Percentiles rank a stretch among this genome's conserved stretches.
Evolutionary conservation across 2,113 vertebrate species (phyloP).

Genomic region (Neodontobutis hainanensis): DNA sequence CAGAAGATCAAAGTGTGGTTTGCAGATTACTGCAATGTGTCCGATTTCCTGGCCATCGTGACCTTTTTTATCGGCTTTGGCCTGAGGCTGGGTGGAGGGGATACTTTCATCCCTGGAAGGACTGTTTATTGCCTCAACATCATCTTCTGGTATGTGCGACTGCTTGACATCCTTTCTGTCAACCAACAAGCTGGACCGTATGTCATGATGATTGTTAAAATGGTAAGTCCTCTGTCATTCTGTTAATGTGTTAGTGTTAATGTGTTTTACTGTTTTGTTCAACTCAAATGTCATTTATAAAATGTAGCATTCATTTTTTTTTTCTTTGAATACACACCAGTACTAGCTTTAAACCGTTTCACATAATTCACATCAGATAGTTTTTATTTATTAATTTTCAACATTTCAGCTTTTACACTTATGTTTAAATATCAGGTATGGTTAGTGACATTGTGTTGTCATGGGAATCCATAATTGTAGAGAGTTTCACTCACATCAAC

Average conservation of each 20-base stretch:
- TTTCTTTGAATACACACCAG: too few species aligned
- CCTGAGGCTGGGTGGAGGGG: slow-evolving; percentile 85
- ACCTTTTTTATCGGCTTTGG: slow-evolving; percentile 95
- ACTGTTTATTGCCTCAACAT: slow-evolving; percentile 97
- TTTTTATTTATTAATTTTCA: background rate
- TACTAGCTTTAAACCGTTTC: too few species aligned
- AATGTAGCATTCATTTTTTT: too few species aligned
- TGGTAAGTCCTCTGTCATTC: slow-evolving; percentile 83
- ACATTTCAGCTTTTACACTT: background rate
- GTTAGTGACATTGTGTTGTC: background rate
- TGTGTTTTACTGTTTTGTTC: background rate
- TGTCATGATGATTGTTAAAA: slow-evolving; percentile 99
- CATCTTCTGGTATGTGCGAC: slow-evolving; percentile 98
- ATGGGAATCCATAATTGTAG: background rate
- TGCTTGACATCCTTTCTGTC: slow-evolving; percentile 95
- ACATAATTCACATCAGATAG: too few species aligned
- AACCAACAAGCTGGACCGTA: slow-evolving; percentile 99
- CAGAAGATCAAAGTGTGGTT: slow-evolving; percentile 99
- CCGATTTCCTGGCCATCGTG: slow-evolving; percentile 92
- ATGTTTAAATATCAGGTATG: slow-evolving; percentile 5
- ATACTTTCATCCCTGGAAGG: slow-evolving; percentile 85
- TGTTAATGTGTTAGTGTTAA: too few species aligned
- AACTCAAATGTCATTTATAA: too few species aligned
- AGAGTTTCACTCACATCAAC: background rate
- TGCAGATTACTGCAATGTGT: slow-evolving; percentile 95